A percentile compares a stretch with the other conserved stretches of the same genome.
phyloP scores from a whole-genome alignment of 2,888 invertebrate genomes.

The Stratiomys singularior region DNA sequence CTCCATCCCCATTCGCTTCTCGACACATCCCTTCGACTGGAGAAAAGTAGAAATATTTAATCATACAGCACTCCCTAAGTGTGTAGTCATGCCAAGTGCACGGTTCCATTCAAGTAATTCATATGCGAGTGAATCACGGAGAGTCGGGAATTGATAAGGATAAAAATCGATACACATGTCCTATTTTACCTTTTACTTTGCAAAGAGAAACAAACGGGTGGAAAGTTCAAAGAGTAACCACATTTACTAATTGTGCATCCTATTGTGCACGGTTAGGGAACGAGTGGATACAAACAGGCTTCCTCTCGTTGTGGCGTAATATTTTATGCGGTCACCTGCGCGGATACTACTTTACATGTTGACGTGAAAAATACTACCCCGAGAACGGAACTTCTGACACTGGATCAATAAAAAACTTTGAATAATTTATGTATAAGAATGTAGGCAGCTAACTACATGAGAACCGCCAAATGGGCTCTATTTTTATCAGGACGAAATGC shows the following conservation, averaged over 20 bases:
- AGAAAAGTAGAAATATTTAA: slow-evolving; percentile 7
- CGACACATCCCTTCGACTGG: too few relatives aligned
- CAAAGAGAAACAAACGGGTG: slow-evolving; percentile 7
- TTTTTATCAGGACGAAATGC: background rate
- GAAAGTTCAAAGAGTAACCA: slow-evolving; percentile 35
- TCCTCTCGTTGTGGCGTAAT: slow-evolving; percentile 29
- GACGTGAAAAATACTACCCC: slow-evolving; percentile 34
- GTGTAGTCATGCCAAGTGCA: slow-evolving; percentile 10
- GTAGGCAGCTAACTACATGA: slow-evolving; percentile 47
- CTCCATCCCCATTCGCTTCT: too few relatives aligned
- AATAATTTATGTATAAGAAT: slow-evolving; percentile 52
- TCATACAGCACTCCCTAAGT: slow-evolving; percentile 16
- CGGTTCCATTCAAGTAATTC: background rate
- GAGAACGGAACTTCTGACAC: slow-evolving; percentile 43
- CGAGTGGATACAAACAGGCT: slow-evolving; percentile 25
- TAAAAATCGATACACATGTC: slow-evolving; percentile 26
- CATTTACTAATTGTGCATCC: slow-evolving; percentile 38
- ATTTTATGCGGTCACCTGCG: slow-evolving; percentile 47
- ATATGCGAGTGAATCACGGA: background rate
- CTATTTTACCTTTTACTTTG: slow-evolving; percentile 6
- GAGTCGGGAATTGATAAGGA: slow-evolving; percentile 15
- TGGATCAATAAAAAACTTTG: slow-evolving; percentile 51
- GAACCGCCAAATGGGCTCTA: slow-evolving; percentile 31
- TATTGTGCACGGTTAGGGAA: slow-evolving; percentile 15
- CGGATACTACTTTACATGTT: slow-evolving; percentile 35